Conservation (phyloP, 2,888 invertebrate genomes). For the Teleogryllus oceanicus region DNA sequence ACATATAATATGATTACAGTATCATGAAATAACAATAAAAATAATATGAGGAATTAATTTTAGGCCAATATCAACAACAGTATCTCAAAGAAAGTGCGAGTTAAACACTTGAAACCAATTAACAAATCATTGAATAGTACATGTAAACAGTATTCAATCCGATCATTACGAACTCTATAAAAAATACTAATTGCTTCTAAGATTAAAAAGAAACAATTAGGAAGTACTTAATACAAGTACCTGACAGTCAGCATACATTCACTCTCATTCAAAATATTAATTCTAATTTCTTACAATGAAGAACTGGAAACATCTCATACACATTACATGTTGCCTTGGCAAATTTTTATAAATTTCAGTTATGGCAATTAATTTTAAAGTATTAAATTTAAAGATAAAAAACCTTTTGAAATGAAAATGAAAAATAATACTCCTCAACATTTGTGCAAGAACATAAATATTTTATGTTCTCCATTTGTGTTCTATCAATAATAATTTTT, state of each 20-base stretch:
- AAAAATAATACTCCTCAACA: too few species aligned
- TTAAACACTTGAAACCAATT: neutral
- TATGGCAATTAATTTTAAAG: too few species aligned
- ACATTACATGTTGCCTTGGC: too few species aligned
- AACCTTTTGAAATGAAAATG: too few species aligned
- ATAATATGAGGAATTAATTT: neutral
- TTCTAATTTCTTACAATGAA: neutral
- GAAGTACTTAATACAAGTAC: neutral
- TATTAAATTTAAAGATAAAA: too few species aligned
- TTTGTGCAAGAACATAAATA: too few species aligned
- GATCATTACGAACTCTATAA: neutral
- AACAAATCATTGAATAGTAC: neutral
- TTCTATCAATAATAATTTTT: too few species aligned
- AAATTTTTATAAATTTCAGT: too few species aligned
- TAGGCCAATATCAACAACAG: neutral
- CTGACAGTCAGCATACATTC: neutral
- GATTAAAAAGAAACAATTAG: neutral
- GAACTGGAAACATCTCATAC: too few species aligned
- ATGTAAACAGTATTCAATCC: neutral
- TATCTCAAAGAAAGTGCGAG: neutral
- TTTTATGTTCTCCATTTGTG: too few species aligned
- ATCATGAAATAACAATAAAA: neutral
- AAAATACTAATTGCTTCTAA: neutral
- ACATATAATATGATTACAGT: neutral
- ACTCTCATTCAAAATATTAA: neutral